Evolutionary conservation across 2,888 invertebrate species (phyloP).

Genomic region (Eueremaeus valkanovi): DNA sequence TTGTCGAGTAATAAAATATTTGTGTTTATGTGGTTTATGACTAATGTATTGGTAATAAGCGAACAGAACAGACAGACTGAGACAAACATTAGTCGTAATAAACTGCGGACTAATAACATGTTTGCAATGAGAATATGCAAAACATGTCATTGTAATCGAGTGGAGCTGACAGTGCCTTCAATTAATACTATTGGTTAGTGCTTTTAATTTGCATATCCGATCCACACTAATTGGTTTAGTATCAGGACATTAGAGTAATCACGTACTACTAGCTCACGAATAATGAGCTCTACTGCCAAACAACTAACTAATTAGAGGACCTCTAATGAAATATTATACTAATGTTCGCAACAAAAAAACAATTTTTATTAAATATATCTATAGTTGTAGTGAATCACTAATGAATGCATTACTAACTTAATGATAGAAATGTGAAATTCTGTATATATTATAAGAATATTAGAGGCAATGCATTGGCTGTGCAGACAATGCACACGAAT

Average conservation of each 20-base stretch:
- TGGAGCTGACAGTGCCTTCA: neutral
- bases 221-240: constrained; percentile 19
- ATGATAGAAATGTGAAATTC: neutral
- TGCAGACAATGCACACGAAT: neutral
- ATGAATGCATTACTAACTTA: constrained; percentile 7
- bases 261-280: neutral
- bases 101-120: constrained; percentile 9
- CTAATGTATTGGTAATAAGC: neutral
- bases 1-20: neutral
- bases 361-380: neutral
- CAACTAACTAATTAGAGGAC: neutral
- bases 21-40: neutral
- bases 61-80: neutral
- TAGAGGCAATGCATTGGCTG: neutral
- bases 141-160: neutral
- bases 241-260: neutral
- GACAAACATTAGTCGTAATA: neutral
- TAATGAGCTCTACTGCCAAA: neutral
- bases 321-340: neutral
- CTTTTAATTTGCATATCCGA: constrained; percentile 17
- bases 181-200: neutral
- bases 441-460: neutral
- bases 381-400: neutral
- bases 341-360: neutral
- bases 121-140: neutral